phyloP scores from a whole-genome alignment of 1,140 invertebrate genomes.

The Probaryconus sp. region DNA sequence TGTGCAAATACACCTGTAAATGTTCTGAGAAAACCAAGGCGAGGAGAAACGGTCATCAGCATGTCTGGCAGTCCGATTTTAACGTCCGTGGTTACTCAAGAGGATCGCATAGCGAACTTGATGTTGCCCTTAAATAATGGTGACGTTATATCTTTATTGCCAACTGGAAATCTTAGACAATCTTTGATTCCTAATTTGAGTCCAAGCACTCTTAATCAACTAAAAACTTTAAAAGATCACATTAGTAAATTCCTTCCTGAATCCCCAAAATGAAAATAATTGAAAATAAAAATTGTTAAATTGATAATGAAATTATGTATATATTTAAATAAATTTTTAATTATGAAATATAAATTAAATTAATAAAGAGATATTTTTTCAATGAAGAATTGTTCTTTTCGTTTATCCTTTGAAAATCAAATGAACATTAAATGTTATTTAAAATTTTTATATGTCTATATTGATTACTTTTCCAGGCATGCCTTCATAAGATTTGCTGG shows the following conservation, averaged over 20 bases:
- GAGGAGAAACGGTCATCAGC: conserved; percentile 83
- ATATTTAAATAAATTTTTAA: background rate
- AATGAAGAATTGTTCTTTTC: no score
- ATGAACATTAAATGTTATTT: no score
- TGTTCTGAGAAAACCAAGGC: conserved; percentile 80
- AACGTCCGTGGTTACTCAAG: conserved; percentile 75
- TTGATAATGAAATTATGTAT: no score
- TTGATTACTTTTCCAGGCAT: conserved; percentile 54
- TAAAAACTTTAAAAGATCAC: conserved; percentile 80
- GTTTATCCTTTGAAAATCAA: no score
- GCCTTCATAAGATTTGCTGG: conserved; percentile 59
- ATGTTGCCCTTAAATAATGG: conserved; percentile 82
- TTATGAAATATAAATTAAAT: conserved; percentile 1
- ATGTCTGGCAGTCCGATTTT: conserved; percentile 83
- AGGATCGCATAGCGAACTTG: conserved; percentile 80
- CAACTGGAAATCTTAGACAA: conserved; percentile 78
- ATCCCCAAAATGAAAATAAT: no score
- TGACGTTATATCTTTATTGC: conserved; percentile 80
- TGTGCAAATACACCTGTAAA: conserved; percentile 81
- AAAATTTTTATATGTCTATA: background rate
- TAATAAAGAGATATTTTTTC: conserved; percentile 1
- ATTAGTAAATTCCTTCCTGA: conserved; percentile 77
- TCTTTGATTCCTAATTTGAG: conserved; percentile 79
- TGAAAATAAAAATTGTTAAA: no score
- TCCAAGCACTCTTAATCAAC: conserved; percentile 76